Percentiles rank a stretch among this genome's conserved stretches.
phyloP scores from a whole-genome alignment of 1,140 invertebrate genomes.

The Drosophila carrolli region DNA sequence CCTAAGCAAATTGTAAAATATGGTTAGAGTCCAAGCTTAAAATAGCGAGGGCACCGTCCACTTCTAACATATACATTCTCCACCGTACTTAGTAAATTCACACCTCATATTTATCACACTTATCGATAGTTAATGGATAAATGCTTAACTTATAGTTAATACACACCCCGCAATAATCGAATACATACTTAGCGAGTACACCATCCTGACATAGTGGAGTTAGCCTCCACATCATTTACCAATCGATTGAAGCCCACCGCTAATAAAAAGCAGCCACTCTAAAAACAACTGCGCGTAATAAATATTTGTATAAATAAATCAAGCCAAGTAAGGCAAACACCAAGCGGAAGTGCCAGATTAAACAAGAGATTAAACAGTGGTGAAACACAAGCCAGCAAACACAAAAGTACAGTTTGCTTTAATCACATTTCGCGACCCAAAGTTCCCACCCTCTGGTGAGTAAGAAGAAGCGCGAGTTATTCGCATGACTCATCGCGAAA shows the following conservation, averaged over 20 bases:
- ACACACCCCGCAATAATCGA: no score
- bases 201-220: no score
- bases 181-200: not conserved
- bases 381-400: not conserved
- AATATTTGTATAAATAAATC: constrained; percentile 32
- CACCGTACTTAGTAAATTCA: no score
- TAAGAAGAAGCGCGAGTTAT: constrained; percentile 31
- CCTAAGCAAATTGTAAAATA: no score
- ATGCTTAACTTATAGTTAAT: no score
- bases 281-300: constrained; percentile 18
- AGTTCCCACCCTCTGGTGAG: constrained; percentile 30
- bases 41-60: no score
- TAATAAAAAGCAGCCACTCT: not conserved
- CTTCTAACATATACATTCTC: no score
- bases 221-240: no score
- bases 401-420: not conserved
- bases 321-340: not conserved
- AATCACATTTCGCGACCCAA: constrained; percentile 1
- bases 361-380: not conserved
- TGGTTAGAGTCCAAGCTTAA: no score
- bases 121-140: no score
- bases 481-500: constrained; percentile 68
- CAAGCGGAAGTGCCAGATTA: not conserved
- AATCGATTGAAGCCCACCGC: not conserved
- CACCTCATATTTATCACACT: no score